A percentile compares a stretch with the other conserved stretches of the same genome.
Evolutionary conservation across 2,888 invertebrate species (phyloP).

Genomic region (Uropetala carovei): DNA sequence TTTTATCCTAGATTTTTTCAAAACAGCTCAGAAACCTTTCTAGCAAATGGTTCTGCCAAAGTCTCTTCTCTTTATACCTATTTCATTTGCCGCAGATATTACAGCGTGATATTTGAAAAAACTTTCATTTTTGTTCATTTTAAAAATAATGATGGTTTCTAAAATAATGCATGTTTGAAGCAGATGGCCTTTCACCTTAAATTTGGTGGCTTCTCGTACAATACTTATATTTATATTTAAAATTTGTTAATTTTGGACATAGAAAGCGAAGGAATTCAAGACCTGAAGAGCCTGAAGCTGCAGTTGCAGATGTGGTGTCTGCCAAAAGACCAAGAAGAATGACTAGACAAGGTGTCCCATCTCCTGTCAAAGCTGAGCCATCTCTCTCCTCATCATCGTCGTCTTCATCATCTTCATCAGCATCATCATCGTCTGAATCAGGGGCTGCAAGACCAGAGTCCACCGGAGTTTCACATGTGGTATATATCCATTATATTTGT

Average conservation of each 20-base stretch:
- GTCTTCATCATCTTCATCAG: constrained; percentile 20
- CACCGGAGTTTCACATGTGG: constrained; percentile 73
- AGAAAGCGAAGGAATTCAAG: constrained; percentile 58
- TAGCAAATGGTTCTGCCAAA: no score
- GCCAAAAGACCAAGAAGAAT: constrained; percentile 36
- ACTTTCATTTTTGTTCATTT: background rate
- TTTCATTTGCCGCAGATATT: no score
- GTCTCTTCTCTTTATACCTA: no score
- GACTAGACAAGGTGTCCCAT: constrained; percentile 48
- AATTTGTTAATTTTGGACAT: background rate
- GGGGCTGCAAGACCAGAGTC: constrained; percentile 73
- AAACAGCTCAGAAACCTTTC: no score
- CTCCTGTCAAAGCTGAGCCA: constrained; percentile 46
- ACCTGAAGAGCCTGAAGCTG: constrained; percentile 49
- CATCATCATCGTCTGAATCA: constrained; percentile 52
- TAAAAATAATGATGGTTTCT: background rate
- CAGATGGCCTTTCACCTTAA: no score
- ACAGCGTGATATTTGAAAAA: no score
- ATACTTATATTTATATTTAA: background rate
- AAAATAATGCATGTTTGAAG: background rate
- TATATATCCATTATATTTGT: constrained; percentile 67
- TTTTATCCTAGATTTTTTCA: no score
- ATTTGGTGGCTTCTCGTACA: background rate
- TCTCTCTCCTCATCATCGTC: constrained; percentile 47
- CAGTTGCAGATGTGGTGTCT: constrained; percentile 38